Evolutionary conservation across 23 tunicate species (phyloP), one percentile per base, ranked within the genome.

Genomic region (Phallusia fumigata): DNA sequence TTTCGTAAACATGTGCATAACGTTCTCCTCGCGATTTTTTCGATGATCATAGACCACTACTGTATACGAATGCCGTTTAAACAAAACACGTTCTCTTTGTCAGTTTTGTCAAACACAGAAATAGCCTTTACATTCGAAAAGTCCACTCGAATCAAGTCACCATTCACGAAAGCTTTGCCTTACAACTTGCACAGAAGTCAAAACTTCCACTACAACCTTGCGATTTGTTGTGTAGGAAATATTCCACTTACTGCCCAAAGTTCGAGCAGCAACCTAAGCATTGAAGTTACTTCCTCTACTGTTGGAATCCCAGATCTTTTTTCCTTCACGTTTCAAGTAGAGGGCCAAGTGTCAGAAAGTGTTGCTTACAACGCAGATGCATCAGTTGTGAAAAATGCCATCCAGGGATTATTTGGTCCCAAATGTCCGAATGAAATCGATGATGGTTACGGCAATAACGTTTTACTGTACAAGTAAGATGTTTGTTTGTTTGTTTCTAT

Each of bases 401-500:
- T 93, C 32, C 49, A 52, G 5, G 81, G 74, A 26, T 33, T 93
- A 5, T 93, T 88, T 82, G 89, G 87, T 1, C 80, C 93, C 2
- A 50, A 36, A 30, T 93, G 97, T 72, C 97, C 97, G 30, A 24
- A 18, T 28, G 52, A 78, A 51, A 52, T 93, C n/a, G 84, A 80
- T 65, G 31, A 32, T 3, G 64, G 58, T 0, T 26, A 80, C 24
- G 82, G 76, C 19, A 31, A 33, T 10, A 75, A 76, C 77, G 53
- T 65, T 24, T 0, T 53, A 6, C 15, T 35, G 18, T 81, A 81
- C 80, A 22, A 52, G 91, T 87, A 76, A 76, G 90, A 40, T 58
- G 69, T 58, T 58, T 58, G 18, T 58, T 58, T 24, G 13, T 6
- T 58, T 8, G 28, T 13, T 8, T 13, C 26, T 58, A 40, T 3